Conservation (phyloP, 2,797 vertebrate genomes). For the Phoxinus dragarum region DNA sequence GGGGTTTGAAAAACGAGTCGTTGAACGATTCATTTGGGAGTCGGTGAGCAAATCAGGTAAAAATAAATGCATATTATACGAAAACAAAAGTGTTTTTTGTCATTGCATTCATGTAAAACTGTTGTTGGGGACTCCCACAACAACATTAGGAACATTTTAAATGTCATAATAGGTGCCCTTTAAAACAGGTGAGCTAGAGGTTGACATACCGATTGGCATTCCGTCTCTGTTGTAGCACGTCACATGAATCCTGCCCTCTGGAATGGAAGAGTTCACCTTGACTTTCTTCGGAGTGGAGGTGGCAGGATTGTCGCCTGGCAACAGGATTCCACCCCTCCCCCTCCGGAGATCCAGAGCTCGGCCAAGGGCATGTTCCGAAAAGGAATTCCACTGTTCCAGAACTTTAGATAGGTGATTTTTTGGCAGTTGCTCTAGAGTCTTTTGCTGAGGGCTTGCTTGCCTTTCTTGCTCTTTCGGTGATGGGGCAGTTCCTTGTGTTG, state of each 20-base stretch:
- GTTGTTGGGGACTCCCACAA: too few species aligned
- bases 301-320: slow-evolving; percentile 66
- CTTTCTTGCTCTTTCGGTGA: neutral
- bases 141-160: too few species aligned
- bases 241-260: slow-evolving; percentile 83
- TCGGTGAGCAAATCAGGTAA: too few species aligned
- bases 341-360: slow-evolving; percentile 1
- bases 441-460: neutral
- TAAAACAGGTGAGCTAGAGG: slow-evolving; percentile 7
- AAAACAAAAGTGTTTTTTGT: too few species aligned
- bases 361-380: slow-evolving; percentile 32
- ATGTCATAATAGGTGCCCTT: too few species aligned
- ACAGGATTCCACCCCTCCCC: neutral
- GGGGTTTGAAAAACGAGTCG: too few species aligned
- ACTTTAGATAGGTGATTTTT: neutral
- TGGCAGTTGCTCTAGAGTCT: neutral
- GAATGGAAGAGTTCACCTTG: slow-evolving; percentile 37
- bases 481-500: neutral
- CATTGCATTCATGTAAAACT: too few species aligned
- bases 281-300: slow-evolving; percentile 89
- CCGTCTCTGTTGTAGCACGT: slow-evolving; percentile 89
- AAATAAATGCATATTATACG: too few species aligned
- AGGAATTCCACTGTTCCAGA: slow-evolving; percentile 42
- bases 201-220: slow-evolving; percentile 81
- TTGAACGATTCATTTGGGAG: too few species aligned